phyloP scores from a whole-genome alignment of 1,140 invertebrate species.

The Dysdera silvatica region DNA sequence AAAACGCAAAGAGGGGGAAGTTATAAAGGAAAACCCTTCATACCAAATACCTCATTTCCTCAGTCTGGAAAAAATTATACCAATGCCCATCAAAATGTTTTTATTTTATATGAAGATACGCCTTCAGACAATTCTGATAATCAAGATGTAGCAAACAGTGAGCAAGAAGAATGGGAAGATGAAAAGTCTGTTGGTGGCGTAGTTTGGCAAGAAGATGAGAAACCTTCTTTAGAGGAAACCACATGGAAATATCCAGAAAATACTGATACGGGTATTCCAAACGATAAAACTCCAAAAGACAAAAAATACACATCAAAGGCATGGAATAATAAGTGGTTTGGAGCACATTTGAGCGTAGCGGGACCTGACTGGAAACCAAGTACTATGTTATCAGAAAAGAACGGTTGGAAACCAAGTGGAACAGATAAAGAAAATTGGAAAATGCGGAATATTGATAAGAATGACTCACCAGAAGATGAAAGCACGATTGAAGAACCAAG shows the following conservation, averaged over 20 bases:
- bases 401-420: not conserved
- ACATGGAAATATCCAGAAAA: not conserved
- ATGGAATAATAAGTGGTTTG: not conserved
- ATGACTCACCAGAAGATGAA: slow-evolving; percentile 6
- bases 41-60: slow-evolving; percentile 17
- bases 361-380: not conserved
- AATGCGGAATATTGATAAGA: slow-evolving; percentile 8
- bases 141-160: not conserved
- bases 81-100: not conserved
- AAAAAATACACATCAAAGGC: not conserved
- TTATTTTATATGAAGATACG: not conserved
- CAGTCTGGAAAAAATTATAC: not conserved
- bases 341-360: not conserved
- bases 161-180: slow-evolving; percentile 19
- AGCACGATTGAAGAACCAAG: not conserved
- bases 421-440: slow-evolving; percentile 6
- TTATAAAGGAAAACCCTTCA: not conserved
- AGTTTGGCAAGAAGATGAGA: slow-evolving; percentile 3
- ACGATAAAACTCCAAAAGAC: not conserved
- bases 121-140: not conserved
- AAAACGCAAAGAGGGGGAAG: not conserved
- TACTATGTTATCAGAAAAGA: not conserved
- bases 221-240: not conserved
- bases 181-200: slow-evolving; percentile 11
- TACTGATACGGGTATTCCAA: not conserved